phyloP scores from a whole-genome alignment of 2,888 invertebrate genomes.

The Urechis unicinctus region DNA sequence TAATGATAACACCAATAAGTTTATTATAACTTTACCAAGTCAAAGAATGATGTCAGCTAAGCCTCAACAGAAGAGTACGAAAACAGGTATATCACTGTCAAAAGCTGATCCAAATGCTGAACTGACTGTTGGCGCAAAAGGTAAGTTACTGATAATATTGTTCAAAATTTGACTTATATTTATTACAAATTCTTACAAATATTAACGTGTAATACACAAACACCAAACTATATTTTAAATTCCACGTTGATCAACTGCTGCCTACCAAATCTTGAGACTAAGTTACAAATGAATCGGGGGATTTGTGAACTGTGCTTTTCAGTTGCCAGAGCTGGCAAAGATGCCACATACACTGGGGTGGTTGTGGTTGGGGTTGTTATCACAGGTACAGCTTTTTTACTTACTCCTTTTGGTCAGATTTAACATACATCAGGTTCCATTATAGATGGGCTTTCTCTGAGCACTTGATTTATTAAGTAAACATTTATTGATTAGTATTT shows the following conservation, averaged over 20 bases:
- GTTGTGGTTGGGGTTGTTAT: slow-evolving; percentile 75
- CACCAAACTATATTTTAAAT: no score
- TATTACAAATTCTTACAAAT: no score
- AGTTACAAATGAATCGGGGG: no score
- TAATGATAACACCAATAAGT: no score
- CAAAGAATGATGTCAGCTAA: background rate
- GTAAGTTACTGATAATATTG: background rate
- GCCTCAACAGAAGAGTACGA: background rate
- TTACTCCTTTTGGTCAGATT: no score
- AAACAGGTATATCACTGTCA: background rate
- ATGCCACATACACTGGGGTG: slow-evolving; percentile 75
- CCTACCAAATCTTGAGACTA: no score
- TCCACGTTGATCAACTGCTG: no score
- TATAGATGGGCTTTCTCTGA: background rate
- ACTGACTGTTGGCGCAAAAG: background rate
- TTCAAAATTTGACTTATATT: no score
- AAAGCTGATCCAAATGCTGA: background rate
- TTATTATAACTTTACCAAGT: no score
- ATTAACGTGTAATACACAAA: no score
- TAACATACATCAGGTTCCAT: no score
- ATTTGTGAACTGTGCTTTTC: no score
- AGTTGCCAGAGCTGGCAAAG: slow-evolving; percentile 86
- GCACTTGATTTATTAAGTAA: background rate
- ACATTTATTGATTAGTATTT: background rate
- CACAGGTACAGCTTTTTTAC: slow-evolving; percentile 56